phyloP scores from a whole-genome alignment of 2,113 vertebrate genomes.

The Mesoclemmys tuberculata region DNA sequence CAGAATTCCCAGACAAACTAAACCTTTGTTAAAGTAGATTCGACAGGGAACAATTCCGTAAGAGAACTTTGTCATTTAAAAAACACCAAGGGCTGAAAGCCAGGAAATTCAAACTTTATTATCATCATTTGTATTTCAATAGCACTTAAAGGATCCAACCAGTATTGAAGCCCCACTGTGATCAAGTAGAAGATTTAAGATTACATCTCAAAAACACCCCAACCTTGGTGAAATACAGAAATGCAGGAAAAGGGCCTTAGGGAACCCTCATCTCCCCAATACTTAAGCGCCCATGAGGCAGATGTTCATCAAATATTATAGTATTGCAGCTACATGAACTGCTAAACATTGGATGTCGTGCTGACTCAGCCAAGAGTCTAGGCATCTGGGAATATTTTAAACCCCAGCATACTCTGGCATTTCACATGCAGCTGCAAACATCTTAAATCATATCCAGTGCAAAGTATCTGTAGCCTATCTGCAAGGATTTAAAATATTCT shows the following conservation, averaged over 20 bases:
- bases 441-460: background rate
- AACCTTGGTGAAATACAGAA: background rate
- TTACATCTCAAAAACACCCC: rapidly evolving
- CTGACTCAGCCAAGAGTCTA: background rate
- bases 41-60: background rate
- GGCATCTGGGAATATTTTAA: background rate
- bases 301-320: rapidly evolving
- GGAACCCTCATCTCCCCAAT: background rate
- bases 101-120: conserved; percentile 18
- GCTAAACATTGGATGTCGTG: background rate
- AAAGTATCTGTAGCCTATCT: background rate
- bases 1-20: background rate
- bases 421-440: background rate
- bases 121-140: background rate
- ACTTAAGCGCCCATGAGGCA: background rate
- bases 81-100: background rate
- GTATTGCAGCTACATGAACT: background rate
- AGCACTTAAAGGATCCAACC: background rate
- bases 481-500: background rate
- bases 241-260: background rate
- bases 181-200: background rate
- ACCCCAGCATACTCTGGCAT: rapidly evolving
- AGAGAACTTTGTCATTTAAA: conserved; percentile 5
- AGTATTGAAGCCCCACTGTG: background rate
- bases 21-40: conserved; percentile 16